Conservation (phyloP, 2,113 vertebrate genomes). For the Hyperopisus bebe region DNA sequence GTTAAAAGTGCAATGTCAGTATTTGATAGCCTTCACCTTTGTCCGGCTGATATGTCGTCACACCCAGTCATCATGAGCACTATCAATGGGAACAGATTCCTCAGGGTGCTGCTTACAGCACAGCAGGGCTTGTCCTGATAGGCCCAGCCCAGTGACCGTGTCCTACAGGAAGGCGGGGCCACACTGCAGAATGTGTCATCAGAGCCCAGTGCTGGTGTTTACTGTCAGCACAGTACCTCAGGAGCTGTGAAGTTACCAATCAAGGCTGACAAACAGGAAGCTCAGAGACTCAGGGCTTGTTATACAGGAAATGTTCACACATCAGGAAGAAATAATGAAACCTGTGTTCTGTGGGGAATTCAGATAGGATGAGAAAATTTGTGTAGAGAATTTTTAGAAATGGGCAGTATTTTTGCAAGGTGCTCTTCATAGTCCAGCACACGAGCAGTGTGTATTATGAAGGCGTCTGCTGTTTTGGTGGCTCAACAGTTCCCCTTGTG, state of each 20-base stretch:
- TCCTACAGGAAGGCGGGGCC: neutral
- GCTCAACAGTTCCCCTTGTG: slow-evolving; percentile 36
- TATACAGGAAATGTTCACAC: neutral
- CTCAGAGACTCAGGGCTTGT: neutral
- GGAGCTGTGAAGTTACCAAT: neutral
- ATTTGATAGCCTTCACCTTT: neutral
- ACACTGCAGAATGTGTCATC: neutral
- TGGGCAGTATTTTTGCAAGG: neutral
- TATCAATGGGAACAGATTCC: neutral
- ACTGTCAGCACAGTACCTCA: neutral
- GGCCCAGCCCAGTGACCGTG: neutral
- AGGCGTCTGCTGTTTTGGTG: neutral
- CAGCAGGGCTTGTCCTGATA: neutral
- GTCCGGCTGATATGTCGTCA: neutral
- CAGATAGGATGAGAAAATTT: neutral
- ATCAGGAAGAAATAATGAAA: neutral
- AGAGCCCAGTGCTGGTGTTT: neutral
- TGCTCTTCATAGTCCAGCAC: neutral
- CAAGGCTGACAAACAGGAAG: neutral
- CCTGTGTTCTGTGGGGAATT: neutral
- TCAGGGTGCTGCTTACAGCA: neutral
- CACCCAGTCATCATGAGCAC: no score
- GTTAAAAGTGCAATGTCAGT: neutral
- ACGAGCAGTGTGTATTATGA: neutral
- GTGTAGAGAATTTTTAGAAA: neutral